Percentiles rank a stretch among this genome's conserved stretches.
Conservation (phyloP, 2,113 vertebrate genomes). For the Alethe castanea region DNA sequence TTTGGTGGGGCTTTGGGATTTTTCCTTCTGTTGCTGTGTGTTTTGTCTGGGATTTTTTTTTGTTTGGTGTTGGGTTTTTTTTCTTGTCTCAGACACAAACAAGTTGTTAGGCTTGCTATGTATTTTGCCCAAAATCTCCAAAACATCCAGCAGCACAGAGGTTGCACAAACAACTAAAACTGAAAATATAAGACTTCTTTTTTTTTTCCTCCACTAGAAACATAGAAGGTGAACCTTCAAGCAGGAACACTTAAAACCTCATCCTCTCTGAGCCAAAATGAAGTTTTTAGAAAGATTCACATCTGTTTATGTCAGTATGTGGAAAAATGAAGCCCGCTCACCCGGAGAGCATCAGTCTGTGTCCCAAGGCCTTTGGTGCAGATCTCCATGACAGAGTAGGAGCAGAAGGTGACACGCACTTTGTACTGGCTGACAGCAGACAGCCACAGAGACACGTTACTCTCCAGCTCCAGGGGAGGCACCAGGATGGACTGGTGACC, state of each 20-base stretch:
- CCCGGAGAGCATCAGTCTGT: conserved; percentile 86
- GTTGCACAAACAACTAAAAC: background rate
- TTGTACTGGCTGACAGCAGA: conserved; percentile 94
- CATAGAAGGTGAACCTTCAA: background rate
- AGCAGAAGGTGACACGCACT: conserved; percentile 94
- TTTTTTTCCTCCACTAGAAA: background rate
- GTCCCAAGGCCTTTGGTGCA: conserved; percentile 92
- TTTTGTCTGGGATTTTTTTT: background rate
- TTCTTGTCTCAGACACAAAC: background rate
- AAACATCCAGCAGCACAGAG: background rate
- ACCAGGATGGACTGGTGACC: conserved; percentile 96
- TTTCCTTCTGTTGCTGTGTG: background rate
- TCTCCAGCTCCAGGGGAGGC: conserved; percentile 93
- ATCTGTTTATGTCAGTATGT: background rate
- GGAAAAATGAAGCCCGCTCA: conserved; percentile 57
- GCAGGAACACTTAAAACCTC: background rate
- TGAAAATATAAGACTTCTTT: background rate
- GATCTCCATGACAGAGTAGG: conserved; percentile 97
- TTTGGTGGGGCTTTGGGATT: background rate
- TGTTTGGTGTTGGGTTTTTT: background rate
- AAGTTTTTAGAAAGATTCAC: background rate
- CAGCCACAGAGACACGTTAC: conserved; percentile 91
- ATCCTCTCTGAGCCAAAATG: background rate
- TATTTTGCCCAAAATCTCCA: background rate
- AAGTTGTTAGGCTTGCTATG: background rate